phyloP scores from a whole-genome alignment of 2,797 vertebrate genomes.

The Aratinga solstitialis region DNA sequence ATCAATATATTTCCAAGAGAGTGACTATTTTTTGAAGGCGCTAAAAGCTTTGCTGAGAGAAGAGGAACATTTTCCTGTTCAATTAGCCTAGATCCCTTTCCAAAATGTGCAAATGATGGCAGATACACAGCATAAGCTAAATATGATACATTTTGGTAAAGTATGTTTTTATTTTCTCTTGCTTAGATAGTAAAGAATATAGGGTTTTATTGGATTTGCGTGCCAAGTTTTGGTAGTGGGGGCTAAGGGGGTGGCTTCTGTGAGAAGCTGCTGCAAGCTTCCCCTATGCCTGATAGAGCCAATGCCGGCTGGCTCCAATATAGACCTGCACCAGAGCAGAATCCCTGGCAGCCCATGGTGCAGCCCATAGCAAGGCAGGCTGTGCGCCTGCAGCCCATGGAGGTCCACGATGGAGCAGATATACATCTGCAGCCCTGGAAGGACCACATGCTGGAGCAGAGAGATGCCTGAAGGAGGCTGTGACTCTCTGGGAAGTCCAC shows the following conservation, averaged over 20 bases:
- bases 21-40: background rate
- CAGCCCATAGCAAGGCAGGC: background rate
- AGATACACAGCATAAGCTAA: background rate
- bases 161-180: background rate
- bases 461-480: background rate
- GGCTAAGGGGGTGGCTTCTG: background rate
- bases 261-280: background rate
- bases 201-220: accelerated
- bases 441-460: background rate
- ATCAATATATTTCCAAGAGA: constrained; percentile 53
- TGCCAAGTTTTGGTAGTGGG: background rate
- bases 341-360: background rate
- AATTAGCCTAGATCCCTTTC: background rate
- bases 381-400: background rate
- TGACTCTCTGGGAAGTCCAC: background rate
- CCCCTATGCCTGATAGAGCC: background rate
- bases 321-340: background rate
- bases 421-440: background rate
- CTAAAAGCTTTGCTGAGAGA: background rate
- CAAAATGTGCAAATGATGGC: background rate
- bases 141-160: background rate
- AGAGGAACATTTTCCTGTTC: background rate
- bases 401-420: background rate
- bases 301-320: background rate
- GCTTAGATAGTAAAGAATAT: background rate